Base-by-base conservation (phyloP, 2,113 vertebrate species). In the Ochotona princeps region DNA sequence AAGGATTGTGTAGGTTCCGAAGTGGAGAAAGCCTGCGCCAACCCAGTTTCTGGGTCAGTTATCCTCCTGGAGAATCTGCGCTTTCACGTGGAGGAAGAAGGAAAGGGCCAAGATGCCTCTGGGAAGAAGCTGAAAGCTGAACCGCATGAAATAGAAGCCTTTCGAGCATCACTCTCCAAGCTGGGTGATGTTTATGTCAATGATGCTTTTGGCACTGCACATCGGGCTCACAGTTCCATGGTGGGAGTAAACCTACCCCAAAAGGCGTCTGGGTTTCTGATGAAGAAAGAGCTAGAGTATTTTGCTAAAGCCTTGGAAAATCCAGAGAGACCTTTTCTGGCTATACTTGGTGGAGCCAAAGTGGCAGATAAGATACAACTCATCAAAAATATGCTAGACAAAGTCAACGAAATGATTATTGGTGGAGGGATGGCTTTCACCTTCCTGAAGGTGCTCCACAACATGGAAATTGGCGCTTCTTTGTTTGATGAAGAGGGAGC, bases 321-420 rank as follows among this genome's bases (percentile, higher is more conserved):
- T 79, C 99, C 99, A 20, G 98, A 99, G 96, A 99, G 96, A 89
- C 99, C 99, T 1, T 99, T 99, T 97, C 97, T 99, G 96, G 99
- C 99, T 95, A 99, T 99, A 96, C 99, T 99, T 1, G 99, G 99
- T 93, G 99, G 99, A 95, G 99, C 99, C 57, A 99, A 99, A 98
- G 99, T 99, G 90, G 99, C 99, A 97, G 99, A 99, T 98, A 99
- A 99, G 98, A 99, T 99, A 95, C 99, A 99, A 97, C 99, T 99
- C 92, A 99, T 99, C 98, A 99, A 98, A 98, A 99, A 99, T 98
- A 98, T 99, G 99, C 93, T 99, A 97, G 99, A 99, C 96, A 97
- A 99, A 90, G 99, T 99, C 72, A 97, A 99, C 14, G 99, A 99
- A 97, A 99, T 99, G 99, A 99, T 99, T 97, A 99, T 99, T 30